These are phyloP conservation scores for Loripinus fragilis DNA, from an alignment of 2,888 invertebrate genomes.

Conservation along the genomic window DNA sequence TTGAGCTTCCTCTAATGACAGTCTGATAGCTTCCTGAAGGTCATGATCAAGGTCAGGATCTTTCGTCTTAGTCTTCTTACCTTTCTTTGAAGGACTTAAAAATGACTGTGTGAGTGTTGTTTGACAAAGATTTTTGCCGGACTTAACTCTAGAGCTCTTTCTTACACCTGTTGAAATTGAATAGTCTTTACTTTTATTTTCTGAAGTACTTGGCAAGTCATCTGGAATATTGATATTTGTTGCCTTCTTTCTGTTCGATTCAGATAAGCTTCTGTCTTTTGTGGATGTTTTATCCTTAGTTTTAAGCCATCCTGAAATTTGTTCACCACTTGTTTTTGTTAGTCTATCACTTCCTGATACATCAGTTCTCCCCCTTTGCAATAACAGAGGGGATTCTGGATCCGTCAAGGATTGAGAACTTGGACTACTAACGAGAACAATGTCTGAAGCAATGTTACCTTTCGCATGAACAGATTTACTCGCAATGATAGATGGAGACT, in stretches of 20 bases:
- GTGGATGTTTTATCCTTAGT: background rate
- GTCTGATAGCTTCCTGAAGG: constrained; percentile 52
- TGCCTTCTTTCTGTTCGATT: background rate
- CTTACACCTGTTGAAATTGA: background rate
- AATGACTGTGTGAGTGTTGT: constrained; percentile 68
- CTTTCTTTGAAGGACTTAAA: constrained; percentile 23
- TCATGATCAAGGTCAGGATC: constrained; percentile 34
- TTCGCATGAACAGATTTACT: background rate
- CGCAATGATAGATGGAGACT: constrained; percentile 35
- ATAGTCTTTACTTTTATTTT: background rate
- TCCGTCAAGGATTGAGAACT: constrained; percentile 23
- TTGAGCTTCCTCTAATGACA: constrained; percentile 45
- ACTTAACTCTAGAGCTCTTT: constrained; percentile 20
- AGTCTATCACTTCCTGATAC: background rate
- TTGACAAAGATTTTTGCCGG: constrained; percentile 47
- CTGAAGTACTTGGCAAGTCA: background rate
- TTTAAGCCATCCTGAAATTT: background rate
- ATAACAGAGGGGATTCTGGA: constrained; percentile 24
- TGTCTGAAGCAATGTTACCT: constrained; percentile 9
- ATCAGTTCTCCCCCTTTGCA: background rate
- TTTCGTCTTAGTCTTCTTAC: constrained; percentile 27
- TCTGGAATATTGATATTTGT: background rate
- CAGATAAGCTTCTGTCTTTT: background rate
- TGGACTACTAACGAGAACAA: constrained; percentile 39
- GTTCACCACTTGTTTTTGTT: background rate